phyloP scores from a whole-genome alignment of 2,797 vertebrate genomes.

The Scolopax bukidnonensis region DNA sequence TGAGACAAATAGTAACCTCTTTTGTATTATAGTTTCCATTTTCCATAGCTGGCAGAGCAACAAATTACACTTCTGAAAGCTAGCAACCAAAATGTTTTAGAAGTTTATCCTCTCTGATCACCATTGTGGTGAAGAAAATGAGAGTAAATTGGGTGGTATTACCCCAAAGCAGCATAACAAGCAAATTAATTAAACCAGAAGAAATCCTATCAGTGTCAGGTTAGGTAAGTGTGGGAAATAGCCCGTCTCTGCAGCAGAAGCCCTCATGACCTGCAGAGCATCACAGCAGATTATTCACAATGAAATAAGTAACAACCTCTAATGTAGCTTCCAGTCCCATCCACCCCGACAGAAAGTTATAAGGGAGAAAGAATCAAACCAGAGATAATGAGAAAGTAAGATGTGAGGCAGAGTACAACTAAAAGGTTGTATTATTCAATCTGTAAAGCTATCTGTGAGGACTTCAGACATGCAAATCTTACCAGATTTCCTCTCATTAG shows the following conservation, averaged over 20 bases:
- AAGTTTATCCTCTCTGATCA: not conserved
- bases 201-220: not conserved
- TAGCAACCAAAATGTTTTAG: conserved; percentile 17
- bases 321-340: not conserved
- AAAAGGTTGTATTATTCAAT: not conserved
- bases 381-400: not conserved
- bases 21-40: conserved; percentile 49
- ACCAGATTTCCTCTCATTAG: not conserved
- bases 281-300: not conserved
- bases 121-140: not conserved
- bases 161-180: not conserved
- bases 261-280: rapidly evolving
- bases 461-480: not conserved
- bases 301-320: not conserved
- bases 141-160: not conserved
- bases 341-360: not conserved
- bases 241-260: not conserved
- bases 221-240: not conserved
- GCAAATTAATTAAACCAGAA: not conserved
- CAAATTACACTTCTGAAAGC: conserved; percentile 35
- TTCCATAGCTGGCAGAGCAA: conserved; percentile 15
- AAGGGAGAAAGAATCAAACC: not conserved
- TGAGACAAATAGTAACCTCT: conserved; percentile 47
- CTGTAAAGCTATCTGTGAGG: not conserved
- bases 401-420: not conserved